These are phyloP conservation scores for Trogon surrucura DNA, from an alignment of 2,113 vertebrate genomes.

Conservation along the genomic window DNA sequence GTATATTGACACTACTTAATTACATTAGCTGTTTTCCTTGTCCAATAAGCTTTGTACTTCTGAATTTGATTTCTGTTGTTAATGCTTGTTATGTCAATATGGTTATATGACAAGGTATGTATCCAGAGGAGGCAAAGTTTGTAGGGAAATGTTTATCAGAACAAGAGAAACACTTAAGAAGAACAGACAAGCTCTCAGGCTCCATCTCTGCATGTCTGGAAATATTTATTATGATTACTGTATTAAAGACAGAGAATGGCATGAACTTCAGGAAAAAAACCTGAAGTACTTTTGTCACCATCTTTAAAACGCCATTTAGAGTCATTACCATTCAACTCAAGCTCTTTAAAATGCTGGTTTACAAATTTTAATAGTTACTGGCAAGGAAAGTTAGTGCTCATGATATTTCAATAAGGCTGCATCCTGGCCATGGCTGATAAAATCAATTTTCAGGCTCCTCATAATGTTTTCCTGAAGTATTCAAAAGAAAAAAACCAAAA, in stretches of 20 bases:
- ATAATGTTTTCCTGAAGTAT: not conserved
- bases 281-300: not conserved
- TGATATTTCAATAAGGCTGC: not conserved
- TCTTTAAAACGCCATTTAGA: not conserved
- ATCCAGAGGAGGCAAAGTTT: not conserved
- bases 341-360: not conserved
- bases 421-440: not conserved
- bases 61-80: not conserved
- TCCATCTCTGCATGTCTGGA: not conserved
- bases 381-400: not conserved
- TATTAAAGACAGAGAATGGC: not conserved
- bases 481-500: not conserved
- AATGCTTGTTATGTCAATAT: not conserved
- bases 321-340: not conserved
- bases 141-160: not conserved
- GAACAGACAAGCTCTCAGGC: not conserved
- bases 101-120: not conserved
- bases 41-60: not conserved
- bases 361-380: slow-evolving; percentile 4
- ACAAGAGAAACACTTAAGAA: not conserved
- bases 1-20: not conserved
- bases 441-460: not conserved
- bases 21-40: not conserved
- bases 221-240: not conserved
- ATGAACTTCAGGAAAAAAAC: not conserved